Base-by-base conservation (phyloP, 2,888 invertebrate genomes). In the Trichogramma dendrolimi region DNA sequence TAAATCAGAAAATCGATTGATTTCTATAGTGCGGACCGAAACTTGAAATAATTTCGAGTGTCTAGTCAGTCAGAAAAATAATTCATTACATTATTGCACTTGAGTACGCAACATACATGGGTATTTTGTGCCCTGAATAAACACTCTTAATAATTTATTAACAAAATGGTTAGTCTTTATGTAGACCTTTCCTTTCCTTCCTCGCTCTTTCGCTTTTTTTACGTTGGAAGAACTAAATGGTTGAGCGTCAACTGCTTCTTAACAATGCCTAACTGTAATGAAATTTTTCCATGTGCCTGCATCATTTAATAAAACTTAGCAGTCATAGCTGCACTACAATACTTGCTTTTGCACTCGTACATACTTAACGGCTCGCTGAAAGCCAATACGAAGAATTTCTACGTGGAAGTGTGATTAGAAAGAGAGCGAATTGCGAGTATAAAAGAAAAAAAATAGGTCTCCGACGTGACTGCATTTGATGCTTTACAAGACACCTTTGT, bases 191-290 rank as follows among this genome's bases (percentile, higher is more conserved):
- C 11, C 11, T 27, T 27, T 27, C 27, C 27, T 27, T 27, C 27
- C 10, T n/a, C 14, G 38, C 48, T 43, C 53, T 51, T 47, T 56
- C 43, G 52, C 14, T 44, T 27, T 27, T 27, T 27, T 27, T 27
- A 27, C 27, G 27, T 27, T 27, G 27, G 27, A 27, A 27, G 27
- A 27, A 62, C 58, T 58, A 61, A 61, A 58, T 54, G 7, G 42
- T 27, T 57, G 59, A 61, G 63, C 61, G 57, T 61, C 53, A 55
- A 59, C 63, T 63, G 58, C 58, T 61, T 56, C 27, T 47, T n/a
- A 47, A 63, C 61, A 65, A 65, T 61, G 58, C 55, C 57, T 60
- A 63, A 61, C 63, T 55, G 63, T 61, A 63, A 63, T 59, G 63
- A 65, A 61, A 63, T 61, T 65, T 63, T 63, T 65, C 62, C 63